Percentiles rank a stretch among this genome's conserved stretches.
Evolutionary conservation across 2,888 invertebrate species (phyloP).

Genomic region (Diaphora mendica): DNA sequence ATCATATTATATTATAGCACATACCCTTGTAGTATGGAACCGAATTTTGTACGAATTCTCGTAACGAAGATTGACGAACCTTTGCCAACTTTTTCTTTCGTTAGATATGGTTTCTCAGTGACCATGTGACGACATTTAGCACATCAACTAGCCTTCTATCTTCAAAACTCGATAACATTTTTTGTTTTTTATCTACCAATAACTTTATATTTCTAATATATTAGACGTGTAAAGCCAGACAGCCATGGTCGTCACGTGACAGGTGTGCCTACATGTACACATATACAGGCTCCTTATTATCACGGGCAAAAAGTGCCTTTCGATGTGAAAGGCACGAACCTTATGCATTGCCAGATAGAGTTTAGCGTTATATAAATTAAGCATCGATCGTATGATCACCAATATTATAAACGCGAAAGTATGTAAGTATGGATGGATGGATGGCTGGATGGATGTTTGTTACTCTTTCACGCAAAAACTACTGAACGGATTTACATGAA

Average conservation of each 20-base stretch:
- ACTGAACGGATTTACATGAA: too few relatives aligned
- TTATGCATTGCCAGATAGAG: not conserved
- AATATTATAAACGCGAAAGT: too few relatives aligned
- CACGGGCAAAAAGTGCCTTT: not conserved
- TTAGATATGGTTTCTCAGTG: conserved; percentile 1
- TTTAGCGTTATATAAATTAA: not conserved
- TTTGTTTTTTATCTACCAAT: not conserved
- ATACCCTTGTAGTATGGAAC: too few relatives aligned
- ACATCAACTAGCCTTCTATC: not conserved
- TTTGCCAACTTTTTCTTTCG: too few relatives aligned
- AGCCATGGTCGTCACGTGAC: not conserved
- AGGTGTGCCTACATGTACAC: not conserved
- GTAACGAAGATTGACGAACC: too few relatives aligned
- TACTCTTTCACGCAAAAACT: too few relatives aligned
- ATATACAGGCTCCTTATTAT: too few relatives aligned
- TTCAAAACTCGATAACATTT: not conserved
- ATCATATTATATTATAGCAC: too few relatives aligned
- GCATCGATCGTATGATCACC: not conserved
- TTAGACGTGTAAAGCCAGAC: not conserved
- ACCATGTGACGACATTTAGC: not conserved
- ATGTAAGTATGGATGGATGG: too few relatives aligned
- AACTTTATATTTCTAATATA: not conserved
- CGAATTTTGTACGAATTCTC: too few relatives aligned
- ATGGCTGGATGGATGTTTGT: too few relatives aligned
- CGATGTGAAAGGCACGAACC: not conserved